A percentile compares a stretch with the other conserved stretches of the same genome.
Evolutionary conservation across 1,140 invertebrate genomes (phyloP).

Genomic region (Sarcophaga peregrina): DNA sequence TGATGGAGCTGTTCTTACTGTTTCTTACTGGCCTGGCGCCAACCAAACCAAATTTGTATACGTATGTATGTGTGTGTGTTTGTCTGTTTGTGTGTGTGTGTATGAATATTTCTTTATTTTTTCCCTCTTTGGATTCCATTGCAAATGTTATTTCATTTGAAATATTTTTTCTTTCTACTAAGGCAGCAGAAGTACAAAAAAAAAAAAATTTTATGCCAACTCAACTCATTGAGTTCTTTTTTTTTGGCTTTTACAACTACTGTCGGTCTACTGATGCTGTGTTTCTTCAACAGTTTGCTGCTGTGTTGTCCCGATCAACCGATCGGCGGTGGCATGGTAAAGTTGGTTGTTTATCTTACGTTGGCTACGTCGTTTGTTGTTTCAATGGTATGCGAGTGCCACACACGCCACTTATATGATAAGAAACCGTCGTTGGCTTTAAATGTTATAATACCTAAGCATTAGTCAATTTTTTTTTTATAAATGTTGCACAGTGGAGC

Average conservation of each 20-base stretch:
- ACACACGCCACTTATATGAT: constrained; percentile 22
- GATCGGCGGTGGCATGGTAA: background rate
- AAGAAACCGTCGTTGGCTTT: background rate
- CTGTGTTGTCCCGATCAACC: background rate
- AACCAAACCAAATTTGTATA: constrained; percentile 36
- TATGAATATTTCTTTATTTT: background rate
- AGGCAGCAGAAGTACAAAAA: too few relatives aligned
- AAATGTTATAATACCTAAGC: constrained; percentile 23
- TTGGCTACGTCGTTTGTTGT: background rate
- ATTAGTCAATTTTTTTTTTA: constrained; percentile 11
- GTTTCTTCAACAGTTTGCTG: background rate
- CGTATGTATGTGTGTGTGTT: background rate
- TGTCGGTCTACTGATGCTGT: background rate
- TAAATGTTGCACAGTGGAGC: background rate
- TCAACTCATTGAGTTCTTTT: background rate
- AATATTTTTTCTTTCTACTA: too few relatives aligned
- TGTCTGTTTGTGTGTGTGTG: too few relatives aligned
- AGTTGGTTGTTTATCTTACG: background rate
- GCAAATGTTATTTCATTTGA: background rate
- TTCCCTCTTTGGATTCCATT: background rate
- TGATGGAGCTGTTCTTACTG: constrained; percentile 7
- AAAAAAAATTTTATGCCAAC: background rate
- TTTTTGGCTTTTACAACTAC: background rate
- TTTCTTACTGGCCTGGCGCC: constrained; percentile 47
- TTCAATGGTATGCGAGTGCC: constrained; percentile 6